Evolutionary conservation across 2,888 invertebrate genomes (phyloP), one percentile per base, ranked within the genome.

Genomic region (Synanthedon myopaeformis): DNA sequence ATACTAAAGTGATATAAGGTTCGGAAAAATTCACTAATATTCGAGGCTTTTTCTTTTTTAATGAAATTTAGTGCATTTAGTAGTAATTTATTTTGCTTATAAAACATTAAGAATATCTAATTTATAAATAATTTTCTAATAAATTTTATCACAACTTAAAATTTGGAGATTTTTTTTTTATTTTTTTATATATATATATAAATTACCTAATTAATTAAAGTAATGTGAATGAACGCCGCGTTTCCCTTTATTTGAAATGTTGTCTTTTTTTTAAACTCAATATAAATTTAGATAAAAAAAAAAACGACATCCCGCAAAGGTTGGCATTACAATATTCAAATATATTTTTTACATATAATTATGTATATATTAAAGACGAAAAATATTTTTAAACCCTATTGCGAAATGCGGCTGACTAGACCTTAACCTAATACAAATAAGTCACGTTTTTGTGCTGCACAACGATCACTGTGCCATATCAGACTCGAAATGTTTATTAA

Each of bases 81-180:
- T 45, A 51, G 49, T 41, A 50, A 10, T 35, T 52, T 35, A 42
- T 41, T 4, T 53, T 52, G 51, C 53, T 54, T 54, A 49, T 54
- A 50, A 57, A 55, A 53, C 48, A 17, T 14, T 12, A 49, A 14
- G 11, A 17, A 5, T 49, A 49, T 49, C 2, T 28, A n/a, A n/a
- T n/a, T n/a, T n/a, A n/a, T n/a, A n/a, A n/a, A n/a, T n/a, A n/a
- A n/a, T n/a, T n/a, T n/a, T n/a, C n/a, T n/a, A n/a, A n/a, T 6
- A 35, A 35, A 12, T 45, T 56, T 56, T 60, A 61, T 60, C 60
- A 62, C 62, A 61, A 62, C 61, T 58, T 58, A 59, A 59, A 59
- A 53, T 57, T 35, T 60, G 58, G 56, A 57, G 57, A 53, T 41
- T 48, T 57, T 60, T 62, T 59, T 8, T 4, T 28, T 52, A 41